Evolutionary conservation across 2,113 vertebrate genomes (phyloP).

Genomic region (Lipophrys pholis): DNA sequence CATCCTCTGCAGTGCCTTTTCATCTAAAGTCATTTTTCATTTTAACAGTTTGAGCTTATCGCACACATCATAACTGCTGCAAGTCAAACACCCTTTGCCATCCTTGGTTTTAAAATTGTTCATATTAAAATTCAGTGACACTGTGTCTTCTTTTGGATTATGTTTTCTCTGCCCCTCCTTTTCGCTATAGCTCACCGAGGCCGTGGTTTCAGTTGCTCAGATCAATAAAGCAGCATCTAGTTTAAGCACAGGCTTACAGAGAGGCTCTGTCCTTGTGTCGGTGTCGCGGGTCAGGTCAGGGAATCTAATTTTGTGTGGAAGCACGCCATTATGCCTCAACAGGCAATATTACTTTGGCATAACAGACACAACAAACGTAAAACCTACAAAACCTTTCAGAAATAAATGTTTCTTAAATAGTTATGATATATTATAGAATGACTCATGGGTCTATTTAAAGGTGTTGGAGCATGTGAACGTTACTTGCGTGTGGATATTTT

Average conservation of each 20-base stretch:
- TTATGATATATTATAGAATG: no score
- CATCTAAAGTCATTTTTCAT: conserved; percentile 16
- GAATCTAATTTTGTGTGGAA: conserved; percentile 18
- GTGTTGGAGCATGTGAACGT: neutral
- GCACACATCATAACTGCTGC: conserved; percentile 11
- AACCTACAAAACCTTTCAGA: no score
- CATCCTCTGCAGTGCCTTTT: conserved; percentile 19
- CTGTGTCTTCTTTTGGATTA: conserved; percentile 42
- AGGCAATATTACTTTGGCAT: conserved; percentile 6
- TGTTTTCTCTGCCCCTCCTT: conserved; percentile 10
- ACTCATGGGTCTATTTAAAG: no score
- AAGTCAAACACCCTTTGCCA: conserved; percentile 20
- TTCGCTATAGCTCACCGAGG: conserved; percentile 43
- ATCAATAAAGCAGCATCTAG: conserved; percentile 61
- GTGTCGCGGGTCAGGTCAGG: conserved; percentile 21
- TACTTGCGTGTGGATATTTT: neutral
- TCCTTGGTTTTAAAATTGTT: conserved; percentile 19
- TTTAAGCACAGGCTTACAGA: conserved; percentile 38
- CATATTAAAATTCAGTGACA: conserved; percentile 48
- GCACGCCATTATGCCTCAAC: conserved; percentile 9
- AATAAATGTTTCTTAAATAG: no score
- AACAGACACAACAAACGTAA: neutral
- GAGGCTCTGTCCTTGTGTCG: conserved; percentile 58
- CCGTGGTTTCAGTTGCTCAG: conserved; percentile 40
- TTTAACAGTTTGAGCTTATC: conserved; percentile 26